These are phyloP conservation scores for Meteorus colon DNA, from an alignment of 2,888 invertebrate species.

Conservation along the genomic window DNA sequence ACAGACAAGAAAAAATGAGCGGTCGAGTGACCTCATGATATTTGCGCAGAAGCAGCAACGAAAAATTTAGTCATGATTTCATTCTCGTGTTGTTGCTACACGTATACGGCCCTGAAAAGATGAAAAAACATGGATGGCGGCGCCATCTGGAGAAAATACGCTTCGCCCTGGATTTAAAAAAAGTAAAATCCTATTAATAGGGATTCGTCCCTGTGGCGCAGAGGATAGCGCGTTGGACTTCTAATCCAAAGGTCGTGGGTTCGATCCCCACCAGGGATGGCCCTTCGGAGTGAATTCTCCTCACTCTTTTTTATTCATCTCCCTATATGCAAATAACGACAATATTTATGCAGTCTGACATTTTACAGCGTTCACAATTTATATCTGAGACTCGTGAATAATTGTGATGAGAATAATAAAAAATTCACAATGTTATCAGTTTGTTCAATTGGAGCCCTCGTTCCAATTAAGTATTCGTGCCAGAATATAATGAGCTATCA, in stretches of 20 bases:
- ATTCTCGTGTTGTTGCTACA: slow-evolving; percentile 18
- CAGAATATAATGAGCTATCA: too few species aligned
- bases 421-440: too few species aligned
- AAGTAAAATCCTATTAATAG: not conserved
- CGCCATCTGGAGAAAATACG: slow-evolving; percentile 28
- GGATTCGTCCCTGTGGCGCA: slow-evolving; percentile 56
- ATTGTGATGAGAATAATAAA: too few species aligned
- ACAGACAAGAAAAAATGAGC: not conserved
- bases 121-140: not conserved
- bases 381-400: too few species aligned
- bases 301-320: slow-evolving; percentile 20
- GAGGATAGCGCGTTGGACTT: slow-evolving; percentile 60
- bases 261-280: slow-evolving; percentile 59
- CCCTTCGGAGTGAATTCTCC: not conserved
- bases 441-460: too few species aligned
- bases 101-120: slow-evolving; percentile 6
- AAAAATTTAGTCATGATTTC: not conserved
- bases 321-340: not conserved
- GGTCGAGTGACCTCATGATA: not conserved
- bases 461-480: too few species aligned
- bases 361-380: too few species aligned
- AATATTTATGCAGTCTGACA: too few species aligned
- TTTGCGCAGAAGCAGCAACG: not conserved
- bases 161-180: not conserved
- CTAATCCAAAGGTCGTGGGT: slow-evolving; percentile 60